Percentiles rank a stretch among this genome's conserved stretches.
Evolutionary conservation across 2,888 invertebrate genomes (phyloP).

Genomic region (Drosophila vallismaia): DNA sequence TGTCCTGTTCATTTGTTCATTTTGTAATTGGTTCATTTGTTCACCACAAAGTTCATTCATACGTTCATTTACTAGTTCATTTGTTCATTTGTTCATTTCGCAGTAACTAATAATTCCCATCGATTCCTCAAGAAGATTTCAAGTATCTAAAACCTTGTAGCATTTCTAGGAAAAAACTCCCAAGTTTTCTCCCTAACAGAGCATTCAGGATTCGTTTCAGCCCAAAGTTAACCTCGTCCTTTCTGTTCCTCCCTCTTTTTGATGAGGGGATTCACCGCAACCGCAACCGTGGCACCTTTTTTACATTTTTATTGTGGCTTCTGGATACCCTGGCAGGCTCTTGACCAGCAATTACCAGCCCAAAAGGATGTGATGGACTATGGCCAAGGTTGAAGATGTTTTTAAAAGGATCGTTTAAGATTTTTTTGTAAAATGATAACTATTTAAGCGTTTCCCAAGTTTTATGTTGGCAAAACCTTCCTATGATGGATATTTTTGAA

Average conservation of each 20-base stretch:
- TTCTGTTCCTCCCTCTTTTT: neutral
- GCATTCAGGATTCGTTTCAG: neutral
- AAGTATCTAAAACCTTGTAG: neutral
- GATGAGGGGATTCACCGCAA: constrained; percentile 17
- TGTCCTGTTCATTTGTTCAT: neutral
- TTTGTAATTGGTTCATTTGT: neutral
- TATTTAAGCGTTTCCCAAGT: no score
- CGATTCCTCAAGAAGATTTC: neutral
- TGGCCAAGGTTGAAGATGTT: neutral
- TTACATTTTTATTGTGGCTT: constrained; percentile 61
- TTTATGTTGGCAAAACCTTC: no score
- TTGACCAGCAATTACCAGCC: neutral
- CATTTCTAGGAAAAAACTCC: neutral
- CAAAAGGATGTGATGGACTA: neutral
- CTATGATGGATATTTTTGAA: neutral
- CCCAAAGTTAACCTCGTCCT: neutral
- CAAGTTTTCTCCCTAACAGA: neutral
- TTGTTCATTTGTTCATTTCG: neutral
- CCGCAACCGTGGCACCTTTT: constrained; percentile 58
- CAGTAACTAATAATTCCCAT: neutral
- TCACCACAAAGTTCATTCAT: neutral
- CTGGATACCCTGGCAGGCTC: constrained; percentile 15
- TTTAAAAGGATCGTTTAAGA: neutral
- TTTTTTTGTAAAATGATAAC: neutral
- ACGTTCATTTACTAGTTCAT: neutral